A percentile compares a stretch with the other conserved stretches of the same genome.
Evolutionary conservation across 2,888 invertebrate genomes (phyloP).

Genomic region (Cosmorhoe ocellata): DNA sequence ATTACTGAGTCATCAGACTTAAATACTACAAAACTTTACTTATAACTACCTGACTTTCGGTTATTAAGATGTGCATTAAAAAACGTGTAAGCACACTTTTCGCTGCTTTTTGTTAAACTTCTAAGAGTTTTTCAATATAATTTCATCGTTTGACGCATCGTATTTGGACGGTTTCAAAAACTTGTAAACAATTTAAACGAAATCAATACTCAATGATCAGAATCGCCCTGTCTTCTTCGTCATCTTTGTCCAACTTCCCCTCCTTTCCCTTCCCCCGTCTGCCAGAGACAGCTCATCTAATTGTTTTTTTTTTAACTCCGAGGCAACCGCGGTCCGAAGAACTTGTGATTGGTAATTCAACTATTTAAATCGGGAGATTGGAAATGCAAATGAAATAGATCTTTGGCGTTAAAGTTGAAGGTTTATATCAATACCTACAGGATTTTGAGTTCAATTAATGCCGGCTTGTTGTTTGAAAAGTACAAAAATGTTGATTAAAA

Average conservation of each 20-base stretch:
- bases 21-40: too few species aligned
- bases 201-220: conserved; percentile 29
- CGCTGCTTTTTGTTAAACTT: too few species aligned
- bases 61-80: too few species aligned
- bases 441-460: too few species aligned
- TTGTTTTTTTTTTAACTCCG: conserved; percentile 64
- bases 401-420: conserved; percentile 12
- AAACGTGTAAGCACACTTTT: too few species aligned
- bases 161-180: conserved; percentile 6
- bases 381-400: conserved; percentile 49
- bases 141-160: not conserved
- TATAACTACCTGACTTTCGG: too few species aligned
- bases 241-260: conserved; percentile 49
- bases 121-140: not conserved
- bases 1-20: not conserved
- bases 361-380: conserved; percentile 54
- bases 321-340: conserved; percentile 32
- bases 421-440: too few species aligned
- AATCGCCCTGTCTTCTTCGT: conserved; percentile 26
- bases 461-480: too few species aligned
- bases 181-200: conserved; percentile 11
- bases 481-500: too few species aligned
- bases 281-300: conserved; percentile 74
- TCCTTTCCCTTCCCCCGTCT: conserved; percentile 47
- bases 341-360: conserved; percentile 58